Evolutionary conservation across 2,113 vertebrate genomes (phyloP).

Genomic region (Anguilla rostrata): DNA sequence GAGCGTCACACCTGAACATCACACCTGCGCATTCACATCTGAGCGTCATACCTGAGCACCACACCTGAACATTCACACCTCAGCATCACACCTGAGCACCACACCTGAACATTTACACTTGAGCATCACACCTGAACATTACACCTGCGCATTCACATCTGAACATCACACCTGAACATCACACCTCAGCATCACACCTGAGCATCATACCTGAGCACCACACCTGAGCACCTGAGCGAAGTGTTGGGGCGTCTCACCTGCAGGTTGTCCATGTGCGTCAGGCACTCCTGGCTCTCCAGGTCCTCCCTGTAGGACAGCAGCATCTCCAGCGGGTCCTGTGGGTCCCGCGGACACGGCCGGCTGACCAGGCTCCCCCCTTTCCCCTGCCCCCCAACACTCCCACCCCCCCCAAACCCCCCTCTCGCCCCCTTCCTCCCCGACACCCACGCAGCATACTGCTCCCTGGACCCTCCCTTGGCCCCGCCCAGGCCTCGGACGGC

Average conservation of each 20-base stretch:
- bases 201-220: no score
- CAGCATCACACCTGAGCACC: neutral
- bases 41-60: neutral
- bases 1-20: neutral
- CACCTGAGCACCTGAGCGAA: no score
- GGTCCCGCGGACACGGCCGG: conserved; percentile 83
- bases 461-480: conserved; percentile 68
- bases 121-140: no score
- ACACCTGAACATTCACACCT: neutral
- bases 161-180: no score
- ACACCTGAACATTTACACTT: conserved; percentile 71
- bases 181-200: no score
- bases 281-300: conserved; percentile 74
- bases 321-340: conserved; percentile 79
- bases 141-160: no score
- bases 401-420: conserved; percentile 69
- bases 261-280: conserved; percentile 83
- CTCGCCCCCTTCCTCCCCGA: conserved; percentile 47
- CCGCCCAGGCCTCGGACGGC: conserved; percentile 63
- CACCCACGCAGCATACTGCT: conserved; percentile 69
- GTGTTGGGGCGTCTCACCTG: conserved; percentile 73
- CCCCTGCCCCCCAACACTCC: conserved; percentile 74
- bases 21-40: neutral
- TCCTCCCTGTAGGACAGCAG: conserved; percentile 78
- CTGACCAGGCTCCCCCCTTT: conserved; percentile 86